Evolutionary conservation across 2,888 invertebrate genomes (phyloP), one percentile per base, ranked within the genome.

Genomic region (Diaphora mendica): DNA sequence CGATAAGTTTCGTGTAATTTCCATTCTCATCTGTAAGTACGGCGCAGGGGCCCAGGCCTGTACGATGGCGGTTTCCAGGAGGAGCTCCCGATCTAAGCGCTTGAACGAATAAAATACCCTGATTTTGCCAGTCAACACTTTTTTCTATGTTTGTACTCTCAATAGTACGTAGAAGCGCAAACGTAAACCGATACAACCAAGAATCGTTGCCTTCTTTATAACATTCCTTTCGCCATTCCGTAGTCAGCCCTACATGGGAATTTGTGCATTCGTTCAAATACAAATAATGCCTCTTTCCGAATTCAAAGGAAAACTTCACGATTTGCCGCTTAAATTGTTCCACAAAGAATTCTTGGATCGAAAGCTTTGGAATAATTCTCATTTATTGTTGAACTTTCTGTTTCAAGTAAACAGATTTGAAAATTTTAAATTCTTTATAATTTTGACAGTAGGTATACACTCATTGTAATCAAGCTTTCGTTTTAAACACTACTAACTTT

Each of bases 201-300:
- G 67, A 42, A 59, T 62, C 33, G 68, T 79, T 78, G 11, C 75
- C 83, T 82, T 83, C 85, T 88, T 89, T 87, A 88, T 87, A 87
- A 85, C 84, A 88, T 90, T 88, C 89, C 86, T 75, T 68, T 74
- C 81, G 80, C 69, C 75, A 78, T 83, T 83, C 77, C 83, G 80
- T 72, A 77, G 78, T 78, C 77, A 75, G 82, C 73, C 75, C 78
- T 72, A 84, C 84, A 81, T 85, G 77, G 80, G 83, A 87, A 85
- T 87, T 83, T 79, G 85, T 86, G 83, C 85, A 87, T 88, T 87
- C 84, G 82, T 83, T 85, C 84, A 84, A 81, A 81, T 82, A 85
- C 84, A 86, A 86, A 87, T 87, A 82, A 79, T 74, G 74, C 73
- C 77, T 75, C 76, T 78, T 79, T 72, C 72, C 72, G 71, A 75